Evolutionary conservation across 1,140 invertebrate species (phyloP).

Genomic region (Parasteatoda tepidariorum): DNA sequence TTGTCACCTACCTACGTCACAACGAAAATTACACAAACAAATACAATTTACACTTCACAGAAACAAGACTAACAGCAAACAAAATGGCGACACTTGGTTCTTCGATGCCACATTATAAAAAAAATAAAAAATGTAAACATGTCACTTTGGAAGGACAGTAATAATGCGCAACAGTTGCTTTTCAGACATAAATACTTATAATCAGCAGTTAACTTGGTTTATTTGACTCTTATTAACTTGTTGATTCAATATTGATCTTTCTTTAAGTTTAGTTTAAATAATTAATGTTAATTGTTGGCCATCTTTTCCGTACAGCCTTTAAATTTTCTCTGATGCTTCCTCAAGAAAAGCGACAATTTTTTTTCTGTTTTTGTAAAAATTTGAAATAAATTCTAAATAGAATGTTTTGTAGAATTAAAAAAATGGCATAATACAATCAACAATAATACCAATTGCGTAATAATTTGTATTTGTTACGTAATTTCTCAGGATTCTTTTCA

Average conservation of each 20-base stretch:
- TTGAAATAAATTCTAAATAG: too few relatives aligned
- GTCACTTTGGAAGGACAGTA: slow-evolving; percentile 48
- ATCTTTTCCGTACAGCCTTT: too few relatives aligned
- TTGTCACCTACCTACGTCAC: slow-evolving; percentile 53
- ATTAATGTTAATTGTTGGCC: too few relatives aligned
- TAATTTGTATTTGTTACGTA: too few relatives aligned
- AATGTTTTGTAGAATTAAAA: too few relatives aligned
- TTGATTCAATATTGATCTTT: background rate
- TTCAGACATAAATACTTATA: slow-evolving; percentile 2
- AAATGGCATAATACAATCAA: too few relatives aligned
- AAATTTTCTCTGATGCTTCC: too few relatives aligned
- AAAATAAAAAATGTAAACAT: slow-evolving; percentile 61
- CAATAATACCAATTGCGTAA: too few relatives aligned
- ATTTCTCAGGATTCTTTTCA: too few relatives aligned
- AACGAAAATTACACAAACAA: slow-evolving; percentile 61
- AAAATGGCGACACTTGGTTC: slow-evolving; percentile 59
- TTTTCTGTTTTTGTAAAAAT: too few relatives aligned
- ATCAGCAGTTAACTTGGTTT: background rate
- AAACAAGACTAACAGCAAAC: slow-evolving; percentile 61
- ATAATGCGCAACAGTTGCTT: slow-evolving; percentile 58
- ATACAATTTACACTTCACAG: slow-evolving; percentile 60
- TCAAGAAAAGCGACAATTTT: too few relatives aligned
- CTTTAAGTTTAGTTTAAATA: too few relatives aligned
- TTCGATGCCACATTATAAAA: slow-evolving; percentile 58
- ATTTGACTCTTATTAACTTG: background rate